Conservation (phyloP, 2,888 invertebrate species). For the Tetropium fuscum region DNA sequence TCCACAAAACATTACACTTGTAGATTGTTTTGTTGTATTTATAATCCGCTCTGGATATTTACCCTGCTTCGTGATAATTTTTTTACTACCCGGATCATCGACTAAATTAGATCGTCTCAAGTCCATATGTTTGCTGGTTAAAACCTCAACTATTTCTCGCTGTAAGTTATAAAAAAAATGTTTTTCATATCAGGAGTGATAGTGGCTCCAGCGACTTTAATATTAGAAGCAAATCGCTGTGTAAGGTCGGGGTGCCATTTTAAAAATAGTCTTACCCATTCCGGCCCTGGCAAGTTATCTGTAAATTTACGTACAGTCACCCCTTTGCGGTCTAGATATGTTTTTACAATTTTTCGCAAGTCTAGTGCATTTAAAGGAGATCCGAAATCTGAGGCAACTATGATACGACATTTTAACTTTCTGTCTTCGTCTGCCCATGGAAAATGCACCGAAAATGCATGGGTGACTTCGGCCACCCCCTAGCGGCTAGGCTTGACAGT, state of each 20-base stretch:
- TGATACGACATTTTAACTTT: too few species aligned
- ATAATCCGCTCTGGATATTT: slow-evolving; percentile 57
- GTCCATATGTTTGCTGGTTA: background rate
- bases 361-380: background rate
- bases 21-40: slow-evolving; percentile 52
- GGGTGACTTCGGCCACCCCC: too few species aligned
- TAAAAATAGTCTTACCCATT: slow-evolving; percentile 15
- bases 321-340: background rate
- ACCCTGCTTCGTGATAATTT: slow-evolving; percentile 46
- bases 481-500: too few species aligned
- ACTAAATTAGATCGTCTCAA: slow-evolving; percentile 10
- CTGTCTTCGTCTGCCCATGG: too few species aligned
- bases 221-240: slow-evolving; percentile 8
- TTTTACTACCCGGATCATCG: slow-evolving; percentile 53
- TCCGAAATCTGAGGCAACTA: background rate
- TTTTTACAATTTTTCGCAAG: background rate
- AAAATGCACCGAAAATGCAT: too few species aligned
- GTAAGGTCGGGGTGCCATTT: slow-evolving; percentile 7
- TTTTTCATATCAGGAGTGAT: slow-evolving; percentile 2
- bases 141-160: slow-evolving; percentile 6
- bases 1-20: slow-evolving; percentile 57
- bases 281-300: slow-evolving; percentile 8
- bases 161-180: slow-evolving; percentile 8
- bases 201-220: slow-evolving; percentile 1
- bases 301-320: slow-evolving; percentile 1